Evolutionary conservation across 2,113 vertebrate genomes (phyloP).

Genomic region (Gallinago paraguaiae): DNA sequence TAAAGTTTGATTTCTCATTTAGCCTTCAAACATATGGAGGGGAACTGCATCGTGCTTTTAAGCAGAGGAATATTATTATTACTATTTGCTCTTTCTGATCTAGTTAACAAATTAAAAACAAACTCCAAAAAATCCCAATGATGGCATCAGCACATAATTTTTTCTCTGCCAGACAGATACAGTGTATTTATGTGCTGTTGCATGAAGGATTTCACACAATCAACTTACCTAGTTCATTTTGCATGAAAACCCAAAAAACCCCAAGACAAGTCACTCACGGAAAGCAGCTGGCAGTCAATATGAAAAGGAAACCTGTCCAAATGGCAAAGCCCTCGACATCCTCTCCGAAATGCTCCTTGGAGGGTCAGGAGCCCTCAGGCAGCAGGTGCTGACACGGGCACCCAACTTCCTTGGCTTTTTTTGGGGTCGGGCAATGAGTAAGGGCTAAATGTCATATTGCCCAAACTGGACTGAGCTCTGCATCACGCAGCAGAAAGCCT

Average conservation of each 20-base stretch:
- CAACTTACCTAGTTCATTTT: not conserved
- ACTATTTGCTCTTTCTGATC: not conserved
- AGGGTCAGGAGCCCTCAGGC: not conserved
- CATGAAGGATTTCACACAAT: not conserved
- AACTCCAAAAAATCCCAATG: not conserved
- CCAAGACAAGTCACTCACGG: fast-evolving
- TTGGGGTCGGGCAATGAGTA: not conserved
- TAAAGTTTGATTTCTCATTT: not conserved
- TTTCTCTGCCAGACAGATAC: not conserved
- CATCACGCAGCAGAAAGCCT: not conserved
- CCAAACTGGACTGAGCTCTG: not conserved
- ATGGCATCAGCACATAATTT: not conserved
- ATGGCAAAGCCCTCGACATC: not conserved
- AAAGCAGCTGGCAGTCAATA: not conserved
- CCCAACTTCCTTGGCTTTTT: not conserved
- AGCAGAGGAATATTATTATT: not conserved
- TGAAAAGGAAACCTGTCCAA: not conserved
- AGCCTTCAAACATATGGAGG: not conserved
- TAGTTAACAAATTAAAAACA: not conserved
- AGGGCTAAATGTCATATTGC: not conserved
- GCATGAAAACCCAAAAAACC: fast-evolving
- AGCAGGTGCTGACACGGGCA: not conserved
- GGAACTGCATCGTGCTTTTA: not conserved
- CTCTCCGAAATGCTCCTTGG: not conserved
- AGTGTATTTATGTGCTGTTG: fast-evolving